A percentile compares a stretch with the other conserved stretches of the same genome.
Evolutionary conservation across 2,113 vertebrate species (phyloP).

Genomic region (Scytalopus superciliaris): DNA sequence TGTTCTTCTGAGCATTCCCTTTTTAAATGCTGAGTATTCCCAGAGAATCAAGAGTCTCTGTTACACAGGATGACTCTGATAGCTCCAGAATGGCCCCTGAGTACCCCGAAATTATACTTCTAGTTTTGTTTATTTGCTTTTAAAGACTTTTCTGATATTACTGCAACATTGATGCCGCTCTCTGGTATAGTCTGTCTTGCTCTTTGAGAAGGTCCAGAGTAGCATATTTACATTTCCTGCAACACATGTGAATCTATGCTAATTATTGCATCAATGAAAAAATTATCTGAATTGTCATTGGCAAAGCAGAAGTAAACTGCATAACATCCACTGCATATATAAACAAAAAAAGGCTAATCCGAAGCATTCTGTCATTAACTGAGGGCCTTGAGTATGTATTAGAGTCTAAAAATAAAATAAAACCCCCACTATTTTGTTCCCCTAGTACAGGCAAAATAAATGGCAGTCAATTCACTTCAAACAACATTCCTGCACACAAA

Average conservation of each 20-base stretch:
- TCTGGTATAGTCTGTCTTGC: neutral
- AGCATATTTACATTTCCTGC: neutral
- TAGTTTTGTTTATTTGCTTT: neutral
- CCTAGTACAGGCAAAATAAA: constrained; percentile 43
- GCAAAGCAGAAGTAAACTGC: neutral
- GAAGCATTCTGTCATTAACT: constrained; percentile 2
- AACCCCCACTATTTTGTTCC: neutral
- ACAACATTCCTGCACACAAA: constrained; percentile 24
- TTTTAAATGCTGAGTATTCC: neutral
- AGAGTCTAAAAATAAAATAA: neutral
- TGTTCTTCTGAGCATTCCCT: neutral
- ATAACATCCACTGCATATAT: neutral
- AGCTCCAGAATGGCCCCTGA: accelerated
- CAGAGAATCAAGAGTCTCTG: neutral
- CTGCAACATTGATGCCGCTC: neutral
- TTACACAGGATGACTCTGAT: neutral
- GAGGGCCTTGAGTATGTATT: neutral
- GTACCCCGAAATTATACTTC: neutral
- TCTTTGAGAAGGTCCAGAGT: neutral
- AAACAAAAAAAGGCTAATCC: constrained; percentile 2
- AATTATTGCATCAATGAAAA: constrained; percentile 27
- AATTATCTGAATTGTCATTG: constrained; percentile 20
- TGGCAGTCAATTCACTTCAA: constrained; percentile 55
- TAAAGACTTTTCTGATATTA: neutral
- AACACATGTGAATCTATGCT: neutral